Evolutionary conservation across 2,113 vertebrate species (phyloP).

Genomic region (Otolemur garnettii): DNA sequence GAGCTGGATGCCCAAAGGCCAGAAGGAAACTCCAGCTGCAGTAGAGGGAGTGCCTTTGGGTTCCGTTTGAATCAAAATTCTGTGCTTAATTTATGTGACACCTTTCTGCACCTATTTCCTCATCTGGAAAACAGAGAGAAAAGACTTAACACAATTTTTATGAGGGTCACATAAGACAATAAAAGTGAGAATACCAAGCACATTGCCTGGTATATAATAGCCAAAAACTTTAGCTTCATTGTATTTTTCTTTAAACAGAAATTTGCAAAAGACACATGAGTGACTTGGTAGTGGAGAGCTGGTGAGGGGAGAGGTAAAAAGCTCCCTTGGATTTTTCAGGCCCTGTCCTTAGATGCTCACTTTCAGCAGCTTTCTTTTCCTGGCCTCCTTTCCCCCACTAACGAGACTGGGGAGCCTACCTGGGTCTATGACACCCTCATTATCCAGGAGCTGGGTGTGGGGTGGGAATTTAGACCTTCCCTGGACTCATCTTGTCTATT

Average conservation of each 20-base stretch:
- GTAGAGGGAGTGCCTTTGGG: neutral
- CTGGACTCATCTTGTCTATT: neutral
- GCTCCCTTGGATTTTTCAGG: neutral
- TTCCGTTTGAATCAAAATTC: constrained; percentile 32
- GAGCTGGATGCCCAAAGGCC: neutral
- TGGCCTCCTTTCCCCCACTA: neutral
- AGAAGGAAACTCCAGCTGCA: neutral
- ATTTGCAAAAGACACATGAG: constrained; percentile 14
- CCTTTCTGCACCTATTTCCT: neutral
- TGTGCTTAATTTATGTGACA: neutral
- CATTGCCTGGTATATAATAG: neutral
- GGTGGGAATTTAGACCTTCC: neutral
- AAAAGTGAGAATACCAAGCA: neutral
- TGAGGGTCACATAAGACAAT: constrained; percentile 7
- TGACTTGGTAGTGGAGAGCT: neutral
- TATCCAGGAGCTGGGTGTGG: neutral
- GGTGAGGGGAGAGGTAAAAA: neutral
- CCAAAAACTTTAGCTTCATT: neutral
- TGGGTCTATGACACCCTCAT: neutral
- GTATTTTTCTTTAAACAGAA: constrained; percentile 3
- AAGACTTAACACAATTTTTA: constrained; percentile 42
- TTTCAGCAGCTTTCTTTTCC: neutral
- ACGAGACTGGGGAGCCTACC: neutral
- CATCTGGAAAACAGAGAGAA: neutral
- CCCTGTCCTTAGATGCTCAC: neutral